Conservation (phyloP, 2,888 invertebrate genomes). For the Furcula furcula region DNA sequence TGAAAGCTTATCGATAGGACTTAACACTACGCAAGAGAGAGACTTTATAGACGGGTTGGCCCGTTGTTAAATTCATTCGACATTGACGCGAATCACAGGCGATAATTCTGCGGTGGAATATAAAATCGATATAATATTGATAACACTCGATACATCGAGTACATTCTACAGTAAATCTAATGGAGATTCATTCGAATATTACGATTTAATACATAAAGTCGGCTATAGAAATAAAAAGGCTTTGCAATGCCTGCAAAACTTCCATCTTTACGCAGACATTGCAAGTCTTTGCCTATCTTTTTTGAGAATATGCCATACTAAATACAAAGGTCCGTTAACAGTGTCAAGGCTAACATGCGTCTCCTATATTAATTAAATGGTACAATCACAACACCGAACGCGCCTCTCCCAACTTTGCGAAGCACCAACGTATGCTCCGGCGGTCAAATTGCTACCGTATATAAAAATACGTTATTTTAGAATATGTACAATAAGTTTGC, state of each 20-base stretch:
- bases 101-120: conserved; percentile 11
- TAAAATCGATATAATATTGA: conserved; percentile 11
- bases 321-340: too few relatives aligned
- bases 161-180: conserved; percentile 19
- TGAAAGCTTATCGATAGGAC: conserved; percentile 46
- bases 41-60: conserved; percentile 33
- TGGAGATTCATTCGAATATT: conserved; percentile 39
- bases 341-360: too few relatives aligned
- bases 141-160: conserved; percentile 9
- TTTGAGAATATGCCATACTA: too few relatives aligned
- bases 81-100: conserved; percentile 12
- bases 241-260: too few relatives aligned
- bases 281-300: too few relatives aligned
- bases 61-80: conserved; percentile 27
- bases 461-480: conserved; percentile 37
- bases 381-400: conserved; percentile 58
- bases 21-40: conserved; percentile 45
- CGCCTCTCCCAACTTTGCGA: conserved; percentile 49
- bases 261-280: too few relatives aligned
- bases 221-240: too few relatives aligned
- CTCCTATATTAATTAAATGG: conserved; percentile 23
- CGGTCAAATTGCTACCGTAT: conserved; percentile 58
- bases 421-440: conserved; percentile 72
- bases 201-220: too few relatives aligned
- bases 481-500: conserved; percentile 23